These are phyloP conservation scores for Cariama cristata DNA, from an alignment of 2,113 vertebrate species.

Conservation along the genomic window DNA sequence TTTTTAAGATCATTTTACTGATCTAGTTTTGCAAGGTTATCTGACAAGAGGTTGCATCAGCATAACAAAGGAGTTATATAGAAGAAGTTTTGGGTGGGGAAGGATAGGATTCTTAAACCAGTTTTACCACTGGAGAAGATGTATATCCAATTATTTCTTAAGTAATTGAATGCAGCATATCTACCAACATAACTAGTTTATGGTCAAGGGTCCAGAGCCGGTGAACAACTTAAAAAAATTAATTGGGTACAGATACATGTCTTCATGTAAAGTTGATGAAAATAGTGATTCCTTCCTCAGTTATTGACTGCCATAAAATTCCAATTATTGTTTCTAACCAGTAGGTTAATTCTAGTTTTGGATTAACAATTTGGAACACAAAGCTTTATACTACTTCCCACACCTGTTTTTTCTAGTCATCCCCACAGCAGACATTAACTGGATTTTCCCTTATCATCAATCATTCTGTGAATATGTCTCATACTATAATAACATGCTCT, in stretches of 20 bases:
- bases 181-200: background rate
- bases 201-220: background rate
- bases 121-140: background rate
- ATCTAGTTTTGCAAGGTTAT: background rate
- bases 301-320: background rate
- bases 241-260: background rate
- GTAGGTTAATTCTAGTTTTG: background rate
- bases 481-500: background rate
- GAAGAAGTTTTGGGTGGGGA: background rate
- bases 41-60: background rate
- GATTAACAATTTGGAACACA: background rate
- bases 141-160: background rate
- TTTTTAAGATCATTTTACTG: background rate
- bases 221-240: background rate
- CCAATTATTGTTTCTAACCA: background rate
- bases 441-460: background rate
- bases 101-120: background rate
- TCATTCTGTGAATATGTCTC: background rate
- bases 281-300: background rate
- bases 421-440: too few species aligned
- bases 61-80: background rate
- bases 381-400: background rate
- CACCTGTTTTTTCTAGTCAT: background rate
- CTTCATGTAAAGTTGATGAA: background rate
- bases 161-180: background rate